Percentiles rank a stretch among this genome's conserved stretches.
Conservation (phyloP, 2,113 vertebrate genomes). For the Anser cygnoides region DNA sequence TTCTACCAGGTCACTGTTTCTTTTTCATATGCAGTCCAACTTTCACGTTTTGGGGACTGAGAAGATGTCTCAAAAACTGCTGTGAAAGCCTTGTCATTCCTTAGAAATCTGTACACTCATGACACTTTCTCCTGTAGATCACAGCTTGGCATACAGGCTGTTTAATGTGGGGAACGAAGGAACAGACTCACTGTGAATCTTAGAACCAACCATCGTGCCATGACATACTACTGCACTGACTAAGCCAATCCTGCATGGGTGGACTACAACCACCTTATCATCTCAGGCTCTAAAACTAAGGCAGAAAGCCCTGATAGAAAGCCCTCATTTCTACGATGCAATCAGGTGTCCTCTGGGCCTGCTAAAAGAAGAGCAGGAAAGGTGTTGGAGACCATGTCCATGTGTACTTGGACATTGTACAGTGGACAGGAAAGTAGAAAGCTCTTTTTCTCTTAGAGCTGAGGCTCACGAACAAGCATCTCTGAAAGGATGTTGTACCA, state of each 20-base stretch:
- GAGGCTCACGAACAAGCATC: not conserved
- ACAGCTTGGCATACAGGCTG: not conserved
- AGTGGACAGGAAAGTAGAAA: not conserved
- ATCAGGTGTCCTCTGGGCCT: not conserved
- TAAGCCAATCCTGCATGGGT: not conserved
- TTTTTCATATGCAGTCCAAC: not conserved
- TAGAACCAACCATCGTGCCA: not conserved
- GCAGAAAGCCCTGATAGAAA: not conserved
- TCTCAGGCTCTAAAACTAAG: not conserved
- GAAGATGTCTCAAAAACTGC: no score
- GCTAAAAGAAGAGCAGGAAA: not conserved
- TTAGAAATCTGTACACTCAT: no score
- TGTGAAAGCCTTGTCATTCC: no score
- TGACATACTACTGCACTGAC: not conserved
- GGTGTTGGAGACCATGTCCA: not conserved
- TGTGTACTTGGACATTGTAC: accelerated
- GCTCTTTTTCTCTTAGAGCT: not conserved
- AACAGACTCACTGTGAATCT: not conserved
- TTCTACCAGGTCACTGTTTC: not conserved
- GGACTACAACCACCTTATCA: not conserved
- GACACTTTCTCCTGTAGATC: no score
- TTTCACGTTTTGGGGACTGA: not conserved
- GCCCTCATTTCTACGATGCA: not conserved
- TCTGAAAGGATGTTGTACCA: not conserved
- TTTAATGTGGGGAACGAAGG: not conserved